phyloP scores from a whole-genome alignment of 2,797 vertebrate genomes.

The Myioborus miniatus region DNA sequence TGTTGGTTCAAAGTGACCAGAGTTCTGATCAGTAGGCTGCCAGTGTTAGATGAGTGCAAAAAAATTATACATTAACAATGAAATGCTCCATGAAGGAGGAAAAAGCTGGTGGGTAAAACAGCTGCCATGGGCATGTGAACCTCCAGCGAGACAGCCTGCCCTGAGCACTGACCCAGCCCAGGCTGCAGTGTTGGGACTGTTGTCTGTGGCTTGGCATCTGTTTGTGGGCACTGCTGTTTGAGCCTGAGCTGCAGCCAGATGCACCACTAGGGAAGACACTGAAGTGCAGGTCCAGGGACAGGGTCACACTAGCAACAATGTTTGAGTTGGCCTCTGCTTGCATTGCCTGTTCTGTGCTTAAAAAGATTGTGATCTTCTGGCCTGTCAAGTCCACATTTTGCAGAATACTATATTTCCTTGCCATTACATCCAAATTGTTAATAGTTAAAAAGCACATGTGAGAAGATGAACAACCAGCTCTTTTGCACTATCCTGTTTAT shows the following conservation, averaged over 20 bases:
- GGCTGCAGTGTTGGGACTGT: neutral
- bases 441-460: neutral
- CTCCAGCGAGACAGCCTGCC: neutral
- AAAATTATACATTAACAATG: rapidly evolving
- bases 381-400: neutral
- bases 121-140: neutral
- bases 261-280: neutral
- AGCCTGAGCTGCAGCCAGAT: neutral
- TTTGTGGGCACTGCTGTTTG: neutral
- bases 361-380: neutral
- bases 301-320: neutral
- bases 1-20: neutral
- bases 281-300: neutral
- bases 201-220: neutral
- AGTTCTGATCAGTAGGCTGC: neutral
- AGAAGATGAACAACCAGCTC: neutral
- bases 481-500: neutral
- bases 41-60: neutral
- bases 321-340: neutral
- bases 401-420: neutral
- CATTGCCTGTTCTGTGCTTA: neutral
- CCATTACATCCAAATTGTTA: neutral
- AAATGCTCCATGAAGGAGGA: neutral
- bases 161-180: neutral
- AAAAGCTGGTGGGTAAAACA: neutral